phyloP scores from a whole-genome alignment of 2,888 invertebrate genomes.

The Pterostichus madidus region DNA sequence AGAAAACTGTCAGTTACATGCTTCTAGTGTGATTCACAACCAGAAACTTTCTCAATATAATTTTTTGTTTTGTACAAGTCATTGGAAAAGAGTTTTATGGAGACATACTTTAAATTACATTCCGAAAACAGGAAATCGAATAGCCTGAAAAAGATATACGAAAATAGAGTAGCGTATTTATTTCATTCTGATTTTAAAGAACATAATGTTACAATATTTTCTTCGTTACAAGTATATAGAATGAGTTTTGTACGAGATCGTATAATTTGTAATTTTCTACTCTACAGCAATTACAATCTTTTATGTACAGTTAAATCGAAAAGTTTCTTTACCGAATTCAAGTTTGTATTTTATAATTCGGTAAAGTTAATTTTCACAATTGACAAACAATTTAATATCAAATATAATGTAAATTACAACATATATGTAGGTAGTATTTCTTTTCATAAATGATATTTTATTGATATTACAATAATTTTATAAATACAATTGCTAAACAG shows the following conservation, averaged over 20 bases:
- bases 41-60: conserved; percentile 26
- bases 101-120: conserved; percentile 27
- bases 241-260: conserved; percentile 19
- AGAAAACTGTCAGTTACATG: conserved; percentile 26
- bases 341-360: too few relatives aligned
- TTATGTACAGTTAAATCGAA: neutral
- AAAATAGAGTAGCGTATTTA: conserved; percentile 12
- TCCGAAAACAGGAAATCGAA: conserved; percentile 6
- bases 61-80: conserved; percentile 3
- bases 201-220: conserved; percentile 1
- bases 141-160: conserved; percentile 14
- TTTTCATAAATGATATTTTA: neutral
- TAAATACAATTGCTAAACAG: neutral
- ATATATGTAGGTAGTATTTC: too few relatives aligned
- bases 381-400: too few relatives aligned
- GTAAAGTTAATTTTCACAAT: too few relatives aligned
- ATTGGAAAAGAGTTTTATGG: conserved; percentile 9
- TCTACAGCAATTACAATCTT: neutral
- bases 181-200: neutral
- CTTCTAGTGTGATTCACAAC: conserved; percentile 15
- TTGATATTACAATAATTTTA: neutral
- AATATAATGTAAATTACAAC: too few relatives aligned
- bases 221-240: neutral
- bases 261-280: neutral
- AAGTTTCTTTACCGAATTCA: neutral